phyloP scores from a whole-genome alignment of 2,113 vertebrate genomes.

The Hystrix cristata region DNA sequence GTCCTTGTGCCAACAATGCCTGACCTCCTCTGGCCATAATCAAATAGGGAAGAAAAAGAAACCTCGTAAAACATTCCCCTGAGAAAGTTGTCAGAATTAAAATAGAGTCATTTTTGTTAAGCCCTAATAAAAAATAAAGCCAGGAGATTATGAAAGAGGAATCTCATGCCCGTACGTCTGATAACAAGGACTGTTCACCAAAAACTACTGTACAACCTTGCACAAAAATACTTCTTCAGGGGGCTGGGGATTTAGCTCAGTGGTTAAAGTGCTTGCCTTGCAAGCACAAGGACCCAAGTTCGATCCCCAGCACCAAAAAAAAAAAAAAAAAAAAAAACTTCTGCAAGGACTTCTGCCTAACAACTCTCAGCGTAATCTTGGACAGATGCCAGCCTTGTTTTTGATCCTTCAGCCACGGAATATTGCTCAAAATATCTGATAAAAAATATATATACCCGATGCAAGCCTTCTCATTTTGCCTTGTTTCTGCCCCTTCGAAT shows the following conservation, averaged over 20 bases:
- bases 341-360: neutral
- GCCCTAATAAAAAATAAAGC: neutral
- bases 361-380: neutral
- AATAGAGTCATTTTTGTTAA: neutral
- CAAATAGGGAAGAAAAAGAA: neutral
- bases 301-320: too few species aligned
- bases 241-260: too few species aligned
- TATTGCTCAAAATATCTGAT: neutral
- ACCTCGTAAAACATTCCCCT: rapidly evolving
- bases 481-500: too few species aligned
- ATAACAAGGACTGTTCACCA: neutral
- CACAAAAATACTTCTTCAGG: neutral
- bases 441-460: too few species aligned
- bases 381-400: neutral
- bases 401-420: neutral
- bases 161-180: neutral
- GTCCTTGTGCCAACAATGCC: neutral
- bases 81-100: neutral
- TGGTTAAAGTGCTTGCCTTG: too few species aligned
- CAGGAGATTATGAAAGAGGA: neutral
- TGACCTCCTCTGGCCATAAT: neutral
- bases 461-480: neutral
- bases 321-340: neutral
- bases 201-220: neutral
- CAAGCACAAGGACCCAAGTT: too few species aligned